Percentiles rank a stretch among this genome's conserved stretches.
phyloP scores from a whole-genome alignment of 1,140 invertebrate species.

The honey bee (Apis mellifera) region Amel_HAv3.1 CM009934.2:6476001-6476500 shows the following conservation, averaged over 20 bases:
- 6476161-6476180: neutral
- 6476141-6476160: slow-evolving; percentile 40
- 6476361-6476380: too few relatives aligned
- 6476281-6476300: too few relatives aligned
- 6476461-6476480: too few relatives aligned
- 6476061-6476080: slow-evolving; percentile 48
- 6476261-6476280: too few relatives aligned
- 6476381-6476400: too few relatives aligned
- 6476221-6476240: neutral
- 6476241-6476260: neutral
- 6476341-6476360: neutral
- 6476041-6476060: slow-evolving; percentile 19
- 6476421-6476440: too few relatives aligned
- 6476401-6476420: too few relatives aligned
- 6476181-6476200: neutral
- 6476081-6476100: slow-evolving; percentile 39
- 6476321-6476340: too few relatives aligned
- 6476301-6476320: too few relatives aligned
- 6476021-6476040: slow-evolving; percentile 66
- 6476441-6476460: too few relatives aligned
- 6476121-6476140: neutral
- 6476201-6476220: neutral
- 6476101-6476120: slow-evolving; percentile 32
- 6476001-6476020: slow-evolving; percentile 69
- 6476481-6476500: neutral